Base-by-base conservation (phyloP, 1,140 invertebrate species). In the Neuroterus valhalla region DNA sequence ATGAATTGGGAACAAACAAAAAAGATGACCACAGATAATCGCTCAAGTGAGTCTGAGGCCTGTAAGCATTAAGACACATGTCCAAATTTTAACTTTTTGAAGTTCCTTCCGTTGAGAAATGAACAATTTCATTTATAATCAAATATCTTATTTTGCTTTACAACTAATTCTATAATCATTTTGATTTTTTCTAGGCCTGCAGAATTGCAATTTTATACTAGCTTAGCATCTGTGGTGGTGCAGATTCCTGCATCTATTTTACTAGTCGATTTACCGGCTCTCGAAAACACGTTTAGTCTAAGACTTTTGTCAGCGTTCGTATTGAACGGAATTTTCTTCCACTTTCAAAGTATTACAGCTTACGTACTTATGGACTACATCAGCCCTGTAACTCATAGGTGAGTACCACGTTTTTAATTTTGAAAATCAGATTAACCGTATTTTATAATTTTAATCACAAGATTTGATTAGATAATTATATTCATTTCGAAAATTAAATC, bases 351-450 rank as follows among this genome's bases (percentile, higher is more conserved):
- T 87, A 95, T 96, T 81, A 95, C 95, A 70, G 96, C 95, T 11
- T 96, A 96, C 89, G 94, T 95, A 62, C 91, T 96, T 67, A 96
- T 97, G 94, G 94, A 94, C 83, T 96, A 95, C 83, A 96, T 96
- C 84, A 96, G 94, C 89, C 95, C 96, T 46, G 95, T 96, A 14
- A 96, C 96, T 44, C 95, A 97, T 83, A 96, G 95, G 95, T 96
- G 90, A 88, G 26, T 62, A 0, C 15, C 14, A 31, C 11, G 23
- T 23, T 55, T 55, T 23, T 12, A 14, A 55, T 55, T 10, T 19
- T 17, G 6, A 3, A 48, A 48, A 8, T n/a, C 11, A 6, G 19
- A 52, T 71, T 43, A 38, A 38, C 5, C 31, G 31, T 38, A 38
- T 38, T 38, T 38, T 38, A 38, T 38, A 38, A 43, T 78, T 70